phyloP scores from a whole-genome alignment of 1,140 invertebrate genomes.

The Ips typographus region DNA sequence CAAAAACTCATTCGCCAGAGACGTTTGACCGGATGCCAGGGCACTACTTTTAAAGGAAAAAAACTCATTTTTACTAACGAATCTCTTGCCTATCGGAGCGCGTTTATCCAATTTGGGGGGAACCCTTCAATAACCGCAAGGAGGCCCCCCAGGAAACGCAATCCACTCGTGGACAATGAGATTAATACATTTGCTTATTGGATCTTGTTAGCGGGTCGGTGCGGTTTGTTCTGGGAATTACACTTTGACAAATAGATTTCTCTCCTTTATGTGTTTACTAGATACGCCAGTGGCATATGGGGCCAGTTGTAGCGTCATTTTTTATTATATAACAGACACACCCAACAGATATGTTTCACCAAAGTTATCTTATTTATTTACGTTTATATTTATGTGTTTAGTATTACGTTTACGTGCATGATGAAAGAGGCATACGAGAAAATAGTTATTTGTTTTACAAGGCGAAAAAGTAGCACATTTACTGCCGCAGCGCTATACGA shows the following conservation, averaged over 20 bases:
- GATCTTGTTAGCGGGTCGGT: constrained; percentile 30
- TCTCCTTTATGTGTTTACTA: constrained; percentile 17
- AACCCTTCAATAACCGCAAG: constrained; percentile 16
- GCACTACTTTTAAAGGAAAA: constrained; percentile 8
- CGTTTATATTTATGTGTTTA: too few species aligned
- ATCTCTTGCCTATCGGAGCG: constrained; percentile 22
- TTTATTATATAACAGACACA: too few species aligned
- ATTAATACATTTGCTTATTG: constrained; percentile 37
- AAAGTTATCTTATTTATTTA: too few species aligned
- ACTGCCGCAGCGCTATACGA: too few species aligned
- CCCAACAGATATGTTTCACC: too few species aligned
- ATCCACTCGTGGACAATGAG: constrained; percentile 30
- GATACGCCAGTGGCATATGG: neutral
- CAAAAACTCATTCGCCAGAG: neutral
- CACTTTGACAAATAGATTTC: constrained; percentile 20
- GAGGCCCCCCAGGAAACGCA: constrained; percentile 10
- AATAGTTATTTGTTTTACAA: too few species aligned
- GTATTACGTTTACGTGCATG: too few species aligned
- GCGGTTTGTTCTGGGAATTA: constrained; percentile 27
- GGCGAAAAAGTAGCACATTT: too few species aligned
- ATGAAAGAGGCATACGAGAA: too few species aligned
- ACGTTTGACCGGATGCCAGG: constrained; percentile 1
- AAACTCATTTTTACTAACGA: constrained; percentile 30
- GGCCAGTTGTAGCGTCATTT: neutral
- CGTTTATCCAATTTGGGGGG: constrained; percentile 30